Percentiles rank a stretch among this genome's conserved stretches.
Evolutionary conservation across 2,888 invertebrate species (phyloP).

Genomic region (Eurytoma adleriae): DNA sequence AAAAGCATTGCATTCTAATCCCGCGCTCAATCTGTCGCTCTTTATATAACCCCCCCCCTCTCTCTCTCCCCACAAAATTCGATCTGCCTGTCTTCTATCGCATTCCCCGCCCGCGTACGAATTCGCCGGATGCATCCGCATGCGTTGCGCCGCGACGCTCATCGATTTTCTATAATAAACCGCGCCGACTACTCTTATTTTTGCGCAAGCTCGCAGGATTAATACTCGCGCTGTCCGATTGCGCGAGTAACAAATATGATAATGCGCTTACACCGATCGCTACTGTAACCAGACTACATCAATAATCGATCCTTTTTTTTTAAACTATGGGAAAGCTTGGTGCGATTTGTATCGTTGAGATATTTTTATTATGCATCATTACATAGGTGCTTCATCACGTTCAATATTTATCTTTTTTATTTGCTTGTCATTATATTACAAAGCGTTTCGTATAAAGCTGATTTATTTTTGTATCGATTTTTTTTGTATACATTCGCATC

Average conservation of each 20-base stretch:
- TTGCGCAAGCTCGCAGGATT: background rate
- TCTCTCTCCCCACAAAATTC: background rate
- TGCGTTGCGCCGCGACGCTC: background rate
- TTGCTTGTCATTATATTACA: conserved; percentile 29
- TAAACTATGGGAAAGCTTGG: conserved; percentile 61
- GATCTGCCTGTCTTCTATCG: background rate
- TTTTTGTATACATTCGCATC: conserved; percentile 8
- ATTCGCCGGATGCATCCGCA: background rate
- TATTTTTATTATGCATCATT: conserved; percentile 7
- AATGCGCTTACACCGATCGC: background rate
- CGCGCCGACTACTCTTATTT: too few relatives aligned
- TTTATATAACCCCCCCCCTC: background rate
- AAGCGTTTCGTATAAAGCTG: conserved; percentile 10
- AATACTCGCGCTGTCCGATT: background rate
- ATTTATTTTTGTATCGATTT: conserved; percentile 14
- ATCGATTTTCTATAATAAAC: background rate
- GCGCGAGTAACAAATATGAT: conserved; percentile 3
- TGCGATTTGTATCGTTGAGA: conserved; percentile 26
- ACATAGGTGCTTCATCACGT: background rate
- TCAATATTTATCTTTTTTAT: conserved; percentile 6
- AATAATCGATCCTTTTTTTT: conserved; percentile 10
- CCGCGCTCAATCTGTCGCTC: conserved; percentile 4
- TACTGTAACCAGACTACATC: background rate
- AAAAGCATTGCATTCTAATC: conserved; percentile 62
- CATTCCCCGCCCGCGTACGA: background rate